phyloP scores from a whole-genome alignment of 2,797 vertebrate species.

The Halcyon leucocephala region DNA sequence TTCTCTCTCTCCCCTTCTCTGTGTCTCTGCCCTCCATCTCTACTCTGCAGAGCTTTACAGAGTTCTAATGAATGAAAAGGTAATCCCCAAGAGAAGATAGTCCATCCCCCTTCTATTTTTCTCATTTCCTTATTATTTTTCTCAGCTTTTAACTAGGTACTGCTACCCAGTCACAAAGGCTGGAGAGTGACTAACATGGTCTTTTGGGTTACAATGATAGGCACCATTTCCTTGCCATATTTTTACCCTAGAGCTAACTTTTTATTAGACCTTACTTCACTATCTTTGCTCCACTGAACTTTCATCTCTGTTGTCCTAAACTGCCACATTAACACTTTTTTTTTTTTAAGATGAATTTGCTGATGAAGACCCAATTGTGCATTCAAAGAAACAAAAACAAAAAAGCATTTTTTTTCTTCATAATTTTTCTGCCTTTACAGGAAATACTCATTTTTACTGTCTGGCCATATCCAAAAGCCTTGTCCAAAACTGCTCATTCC shows the following conservation, averaged over 20 bases:
- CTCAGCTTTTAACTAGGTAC: neutral
- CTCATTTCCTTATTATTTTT: neutral
- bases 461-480: slow-evolving; percentile 12
- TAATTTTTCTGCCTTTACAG: neutral
- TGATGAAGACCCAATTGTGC: neutral
- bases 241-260: neutral
- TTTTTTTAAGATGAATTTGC: neutral
- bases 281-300: neutral
- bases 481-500: neutral
- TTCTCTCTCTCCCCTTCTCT: neutral
- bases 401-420: neutral
- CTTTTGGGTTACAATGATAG: neutral
- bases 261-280: neutral
- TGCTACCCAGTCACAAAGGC: neutral
- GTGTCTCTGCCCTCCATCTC: neutral
- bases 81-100: neutral
- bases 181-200: rapidly evolving
- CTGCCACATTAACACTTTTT: neutral
- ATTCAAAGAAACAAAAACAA: slow-evolving; percentile 14
- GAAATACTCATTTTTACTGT: neutral
- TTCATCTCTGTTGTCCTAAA: neutral
- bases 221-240: neutral
- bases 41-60: neutral
- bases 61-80: neutral
- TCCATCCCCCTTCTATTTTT: neutral